Evolutionary conservation across 64 coral and sea anemone species (phyloP).

Genomic region (Pocillopora damicornis): DNA sequence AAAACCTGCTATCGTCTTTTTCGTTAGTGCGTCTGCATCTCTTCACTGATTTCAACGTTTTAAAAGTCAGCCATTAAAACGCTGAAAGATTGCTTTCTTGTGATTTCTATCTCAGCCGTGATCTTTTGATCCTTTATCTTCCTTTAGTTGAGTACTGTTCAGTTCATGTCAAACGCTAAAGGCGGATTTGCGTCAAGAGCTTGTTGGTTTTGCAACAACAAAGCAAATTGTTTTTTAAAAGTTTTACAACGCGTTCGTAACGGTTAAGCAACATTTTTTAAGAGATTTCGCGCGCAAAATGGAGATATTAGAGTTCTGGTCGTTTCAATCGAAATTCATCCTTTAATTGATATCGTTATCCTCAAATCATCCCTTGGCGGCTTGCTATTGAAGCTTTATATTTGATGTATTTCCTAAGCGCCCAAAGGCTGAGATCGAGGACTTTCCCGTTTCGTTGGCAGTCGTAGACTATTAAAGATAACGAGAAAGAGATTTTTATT

Average conservation of each 20-base stretch:
- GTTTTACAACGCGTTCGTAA: not conserved
- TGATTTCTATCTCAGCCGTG: slow-evolving; percentile 15
- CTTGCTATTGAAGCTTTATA: slow-evolving; percentile 7
- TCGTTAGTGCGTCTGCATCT: not conserved
- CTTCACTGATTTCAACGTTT: slow-evolving; percentile 24
- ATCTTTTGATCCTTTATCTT: slow-evolving; percentile 44
- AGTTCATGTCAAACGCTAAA: slow-evolving; percentile 7
- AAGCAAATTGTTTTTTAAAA: not conserved
- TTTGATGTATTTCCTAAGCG: not conserved
- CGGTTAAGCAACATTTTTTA: not conserved
- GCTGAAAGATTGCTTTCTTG: slow-evolving; percentile 9
- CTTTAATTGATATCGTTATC: not conserved
- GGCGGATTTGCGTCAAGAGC: not conserved
- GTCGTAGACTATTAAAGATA: not conserved
- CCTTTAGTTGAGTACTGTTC: slow-evolving; percentile 18
- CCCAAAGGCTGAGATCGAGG: not conserved
- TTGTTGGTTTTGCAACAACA: not conserved
- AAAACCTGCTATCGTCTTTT: slow-evolving; percentile 11
- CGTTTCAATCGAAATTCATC: not conserved
- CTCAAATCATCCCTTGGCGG: not conserved
- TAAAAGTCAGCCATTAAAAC: slow-evolving; percentile 21
- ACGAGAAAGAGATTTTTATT: no score
- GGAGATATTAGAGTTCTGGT: not conserved
- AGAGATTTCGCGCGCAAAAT: not conserved
- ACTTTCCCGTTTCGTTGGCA: not conserved